Evolutionary conservation across 2,797 vertebrate genomes (phyloP).

Genomic region (Galaxias olidus): DNA sequence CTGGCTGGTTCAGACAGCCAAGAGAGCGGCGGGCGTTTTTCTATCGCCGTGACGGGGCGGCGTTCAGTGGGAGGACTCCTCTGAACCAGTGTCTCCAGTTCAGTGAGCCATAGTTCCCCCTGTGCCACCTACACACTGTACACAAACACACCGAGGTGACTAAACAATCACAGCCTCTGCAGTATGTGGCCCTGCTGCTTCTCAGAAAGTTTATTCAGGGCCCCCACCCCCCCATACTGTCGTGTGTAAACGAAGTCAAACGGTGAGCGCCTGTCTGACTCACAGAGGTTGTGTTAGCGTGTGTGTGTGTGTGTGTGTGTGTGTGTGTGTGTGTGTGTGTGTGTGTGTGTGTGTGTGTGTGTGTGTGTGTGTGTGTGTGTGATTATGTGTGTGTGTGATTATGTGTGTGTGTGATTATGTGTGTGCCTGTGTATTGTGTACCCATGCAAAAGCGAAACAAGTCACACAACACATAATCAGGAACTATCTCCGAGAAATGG

Average conservation of each 20-base stretch:
- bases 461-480: conserved; percentile 17
- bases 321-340: conserved; percentile 12
- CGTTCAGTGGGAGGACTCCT: conserved; percentile 20
- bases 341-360: too few relatives aligned
- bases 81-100: conserved; percentile 47
- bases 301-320: conserved; percentile 1
- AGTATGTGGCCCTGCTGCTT: conserved; percentile 52
- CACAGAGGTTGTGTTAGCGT: conserved; percentile 32
- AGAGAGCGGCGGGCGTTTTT: conserved; percentile 23
- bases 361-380: not conserved
- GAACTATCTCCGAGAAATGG: too few relatives aligned
- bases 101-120: conserved; percentile 54
- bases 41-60: conserved; percentile 17
- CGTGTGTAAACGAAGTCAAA: conserved; percentile 54
- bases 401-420: not conserved
- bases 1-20: conserved; percentile 61
- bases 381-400: conserved; percentile 13
- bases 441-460: conserved; percentile 37
- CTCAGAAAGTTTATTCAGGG: conserved; percentile 42
- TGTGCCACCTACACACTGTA: conserved; percentile 16
- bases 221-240: conserved; percentile 43
- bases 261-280: conserved; percentile 46
- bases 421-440: too few relatives aligned
- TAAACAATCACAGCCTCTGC: conserved; percentile 49
- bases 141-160: conserved; percentile 24